phyloP scores from a whole-genome alignment of 2,888 invertebrate species.

The Agrilus cyanescens region DNA sequence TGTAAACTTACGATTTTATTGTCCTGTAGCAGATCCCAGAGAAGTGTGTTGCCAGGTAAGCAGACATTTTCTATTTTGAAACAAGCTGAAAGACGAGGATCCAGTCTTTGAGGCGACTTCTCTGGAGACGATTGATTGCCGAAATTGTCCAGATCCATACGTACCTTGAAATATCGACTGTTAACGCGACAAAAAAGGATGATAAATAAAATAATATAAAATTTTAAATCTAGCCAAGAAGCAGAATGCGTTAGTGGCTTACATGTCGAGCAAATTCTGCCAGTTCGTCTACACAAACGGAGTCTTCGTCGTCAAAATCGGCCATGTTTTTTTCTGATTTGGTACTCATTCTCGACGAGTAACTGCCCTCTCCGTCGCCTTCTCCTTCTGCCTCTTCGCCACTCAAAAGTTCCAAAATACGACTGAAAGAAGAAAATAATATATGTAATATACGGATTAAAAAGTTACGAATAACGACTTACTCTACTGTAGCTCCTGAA shows the following conservation, averaged over 20 bases:
- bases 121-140: slow-evolving; percentile 30
- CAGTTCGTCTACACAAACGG: slow-evolving; percentile 72
- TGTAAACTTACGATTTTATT: slow-evolving; percentile 75
- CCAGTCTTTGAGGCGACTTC: slow-evolving; percentile 31
- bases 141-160: slow-evolving; percentile 31
- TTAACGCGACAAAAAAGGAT: not conserved
- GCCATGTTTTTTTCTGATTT: slow-evolving; percentile 92
- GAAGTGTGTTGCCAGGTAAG: slow-evolving; percentile 79
- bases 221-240: not conserved
- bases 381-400: slow-evolving; percentile 54
- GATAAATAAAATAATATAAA: too few species aligned
- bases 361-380: slow-evolving; percentile 58
- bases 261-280: slow-evolving; percentile 64
- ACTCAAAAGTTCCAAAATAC: slow-evolving; percentile 52
- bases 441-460: not conserved
- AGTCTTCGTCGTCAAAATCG: slow-evolving; percentile 85
- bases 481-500: slow-evolving; percentile 25
- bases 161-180: slow-evolving; percentile 21
- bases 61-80: slow-evolving; percentile 56
- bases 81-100: slow-evolving; percentile 33
- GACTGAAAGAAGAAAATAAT: slow-evolving; percentile 31
- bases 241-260: slow-evolving; percentile 5
- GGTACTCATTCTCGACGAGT: slow-evolving; percentile 84
- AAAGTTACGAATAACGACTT: slow-evolving; percentile 13
- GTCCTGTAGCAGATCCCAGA: slow-evolving; percentile 91